phyloP scores from a whole-genome alignment of 2,113 vertebrate genomes.

The Plestiodon gilberti region DNA sequence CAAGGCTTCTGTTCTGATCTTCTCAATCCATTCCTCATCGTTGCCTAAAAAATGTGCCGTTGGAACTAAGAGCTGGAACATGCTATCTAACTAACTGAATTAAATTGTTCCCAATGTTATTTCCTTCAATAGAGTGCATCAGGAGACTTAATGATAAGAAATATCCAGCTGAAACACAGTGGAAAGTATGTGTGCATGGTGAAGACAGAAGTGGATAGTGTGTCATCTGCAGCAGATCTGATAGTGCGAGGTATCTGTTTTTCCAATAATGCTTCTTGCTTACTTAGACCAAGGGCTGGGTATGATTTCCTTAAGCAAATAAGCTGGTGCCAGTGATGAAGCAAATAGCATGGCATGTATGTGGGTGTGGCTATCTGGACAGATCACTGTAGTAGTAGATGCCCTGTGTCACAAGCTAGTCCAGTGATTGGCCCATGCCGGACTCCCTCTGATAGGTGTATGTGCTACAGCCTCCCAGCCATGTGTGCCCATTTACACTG shows the following conservation, averaged over 20 bases:
- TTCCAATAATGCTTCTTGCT: not conserved
- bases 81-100: not conserved
- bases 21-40: not conserved
- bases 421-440: too few species aligned
- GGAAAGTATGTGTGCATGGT: constrained; percentile 92
- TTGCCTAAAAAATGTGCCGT: not conserved
- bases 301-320: not conserved
- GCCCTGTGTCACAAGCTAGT: too few species aligned
- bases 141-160: constrained; percentile 94
- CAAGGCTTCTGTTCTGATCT: not conserved
- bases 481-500: too few species aligned
- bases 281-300: not conserved
- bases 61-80: not conserved
- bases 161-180: constrained; percentile 91
- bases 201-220: constrained; percentile 89
- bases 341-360: too few species aligned
- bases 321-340: too few species aligned
- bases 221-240: constrained; percentile 88
- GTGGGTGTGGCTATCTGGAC: too few species aligned
- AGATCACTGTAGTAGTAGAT: too few species aligned
- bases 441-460: too few species aligned
- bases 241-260: constrained; percentile 86
- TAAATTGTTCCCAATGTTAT: not conserved
- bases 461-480: too few species aligned
- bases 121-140: constrained; percentile 79